These are phyloP conservation scores for Aphelenchoides fujianensis DNA, from an alignment of 1,140 invertebrate species.

Conservation along the genomic window DNA sequence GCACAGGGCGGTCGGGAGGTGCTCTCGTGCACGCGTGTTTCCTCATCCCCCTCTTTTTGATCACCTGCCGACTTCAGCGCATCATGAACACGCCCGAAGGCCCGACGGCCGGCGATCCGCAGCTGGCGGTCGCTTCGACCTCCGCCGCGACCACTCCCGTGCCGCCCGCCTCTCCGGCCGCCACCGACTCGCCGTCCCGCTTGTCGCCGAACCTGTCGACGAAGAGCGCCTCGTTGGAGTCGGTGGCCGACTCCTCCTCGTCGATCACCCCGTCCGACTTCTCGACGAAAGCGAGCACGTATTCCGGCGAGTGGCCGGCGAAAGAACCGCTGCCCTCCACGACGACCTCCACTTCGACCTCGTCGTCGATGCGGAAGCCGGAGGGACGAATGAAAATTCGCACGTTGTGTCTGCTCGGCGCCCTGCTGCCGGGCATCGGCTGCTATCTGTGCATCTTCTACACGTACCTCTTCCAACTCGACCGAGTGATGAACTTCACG, in stretches of 20 bases:
- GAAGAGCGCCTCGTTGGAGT: not conserved
- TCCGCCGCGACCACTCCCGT: no score
- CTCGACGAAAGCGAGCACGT: not conserved
- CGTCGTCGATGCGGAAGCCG: constrained; percentile 24
- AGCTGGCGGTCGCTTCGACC: no score
- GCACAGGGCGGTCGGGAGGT: no score
- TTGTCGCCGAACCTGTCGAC: no score
- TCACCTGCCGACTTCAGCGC: no score
- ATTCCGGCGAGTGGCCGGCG: not conserved
- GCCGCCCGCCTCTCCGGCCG: no score
- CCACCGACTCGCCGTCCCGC: no score
- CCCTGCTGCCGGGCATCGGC: constrained; percentile 52
- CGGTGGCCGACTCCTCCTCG: constrained; percentile 1
- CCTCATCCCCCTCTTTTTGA: no score
- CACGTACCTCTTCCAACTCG: constrained; percentile 57
- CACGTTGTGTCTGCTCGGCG: constrained; percentile 46
- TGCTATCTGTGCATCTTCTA: constrained; percentile 57
- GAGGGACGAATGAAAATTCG: constrained; percentile 26
- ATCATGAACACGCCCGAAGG: no score
- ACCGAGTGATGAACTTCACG: constrained; percentile 54
- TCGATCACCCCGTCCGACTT: no score
- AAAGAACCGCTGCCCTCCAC: not conserved
- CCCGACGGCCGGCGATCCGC: no score
- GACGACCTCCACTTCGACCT: not conserved
- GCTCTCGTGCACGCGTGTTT: no score